These are phyloP conservation scores for Clitarchus hookeri DNA, from an alignment of 2,888 invertebrate species.

Conservation along the genomic window DNA sequence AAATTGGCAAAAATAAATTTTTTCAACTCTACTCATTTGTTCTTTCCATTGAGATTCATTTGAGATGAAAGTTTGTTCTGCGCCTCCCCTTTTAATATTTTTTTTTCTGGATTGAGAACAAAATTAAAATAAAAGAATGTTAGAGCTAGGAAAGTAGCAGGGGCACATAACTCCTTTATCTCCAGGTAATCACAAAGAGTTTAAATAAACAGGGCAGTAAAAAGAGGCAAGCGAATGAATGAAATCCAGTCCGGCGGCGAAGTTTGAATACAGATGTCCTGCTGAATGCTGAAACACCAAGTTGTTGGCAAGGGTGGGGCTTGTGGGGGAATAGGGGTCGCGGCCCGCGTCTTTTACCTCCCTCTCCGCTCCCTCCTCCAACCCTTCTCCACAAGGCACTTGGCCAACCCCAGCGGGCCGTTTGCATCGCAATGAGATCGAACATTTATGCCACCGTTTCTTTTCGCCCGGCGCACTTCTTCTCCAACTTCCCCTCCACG, in stretches of 20 bases:
- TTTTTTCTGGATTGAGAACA: too few relatives aligned
- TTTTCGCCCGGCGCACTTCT: neutral
- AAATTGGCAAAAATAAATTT: too few relatives aligned
- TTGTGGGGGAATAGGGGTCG: neutral
- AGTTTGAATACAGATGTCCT: slow-evolving; percentile 14
- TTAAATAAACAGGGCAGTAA: slow-evolving; percentile 6
- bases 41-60: too few relatives aligned
- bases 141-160: neutral
- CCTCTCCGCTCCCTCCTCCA: neutral
- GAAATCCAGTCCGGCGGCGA: neutral
- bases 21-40: too few relatives aligned
- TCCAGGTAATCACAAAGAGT: slow-evolving; percentile 5
- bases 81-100: too few relatives aligned
- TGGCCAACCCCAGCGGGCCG: neutral
- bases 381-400: neutral
- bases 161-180: neutral
- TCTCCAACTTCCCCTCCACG: neutral
- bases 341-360: neutral
- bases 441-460: slow-evolving; percentile 9
- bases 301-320: neutral
- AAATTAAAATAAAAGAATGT: neutral
- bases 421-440: slow-evolving; percentile 14
- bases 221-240: neutral
- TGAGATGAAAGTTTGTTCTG: too few relatives aligned
- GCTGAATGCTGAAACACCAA: neutral